These are phyloP conservation scores for Oscheius sp. DNA, from an alignment of 2,888 invertebrate genomes.

Conservation along the genomic window DNA sequence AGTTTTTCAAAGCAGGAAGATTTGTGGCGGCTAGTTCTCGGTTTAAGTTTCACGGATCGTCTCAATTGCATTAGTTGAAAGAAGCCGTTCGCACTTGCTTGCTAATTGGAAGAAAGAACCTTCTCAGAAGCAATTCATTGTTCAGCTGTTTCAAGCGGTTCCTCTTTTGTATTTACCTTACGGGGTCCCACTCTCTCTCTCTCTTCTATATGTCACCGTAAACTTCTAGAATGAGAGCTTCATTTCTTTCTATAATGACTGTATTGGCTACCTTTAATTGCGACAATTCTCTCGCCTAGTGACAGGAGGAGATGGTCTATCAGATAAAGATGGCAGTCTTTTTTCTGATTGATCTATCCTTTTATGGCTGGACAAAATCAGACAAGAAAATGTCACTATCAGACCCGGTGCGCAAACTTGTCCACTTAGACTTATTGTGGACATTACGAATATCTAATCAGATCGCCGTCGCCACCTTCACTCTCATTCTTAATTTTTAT, in stretches of 20 bases:
- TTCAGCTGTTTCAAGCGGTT: not conserved
- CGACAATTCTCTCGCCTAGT: not conserved
- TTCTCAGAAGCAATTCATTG: slow-evolving; percentile 6
- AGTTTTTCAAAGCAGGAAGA: not conserved
- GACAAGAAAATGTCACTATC: too few species aligned
- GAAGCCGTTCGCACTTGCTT: slow-evolving; percentile 16
- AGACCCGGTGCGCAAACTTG: slow-evolving; percentile 17
- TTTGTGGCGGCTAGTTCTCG: slow-evolving; percentile 2
- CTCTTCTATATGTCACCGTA: not conserved
- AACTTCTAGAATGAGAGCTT: not conserved
- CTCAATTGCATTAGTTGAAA: slow-evolving; percentile 22
- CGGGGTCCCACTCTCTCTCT: not conserved
- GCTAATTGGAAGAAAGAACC: slow-evolving; percentile 15
- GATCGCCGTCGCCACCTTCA: slow-evolving; percentile 24
- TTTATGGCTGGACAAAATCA: too few species aligned
- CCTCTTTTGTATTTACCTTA: slow-evolving; percentile 4
- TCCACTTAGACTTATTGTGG: slow-evolving; percentile 31
- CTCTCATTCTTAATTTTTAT: slow-evolving; percentile 1
- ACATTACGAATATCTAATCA: slow-evolving; percentile 30
- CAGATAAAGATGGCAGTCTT: not conserved
- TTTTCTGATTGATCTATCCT: slow-evolving; percentile 1
- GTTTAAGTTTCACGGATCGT: not conserved
- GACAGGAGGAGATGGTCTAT: not conserved
- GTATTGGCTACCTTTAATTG: not conserved
- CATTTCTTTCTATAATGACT: too few species aligned